phyloP scores from a whole-genome alignment of 2,797 vertebrate species.

The Sebastes itinus region DNA sequence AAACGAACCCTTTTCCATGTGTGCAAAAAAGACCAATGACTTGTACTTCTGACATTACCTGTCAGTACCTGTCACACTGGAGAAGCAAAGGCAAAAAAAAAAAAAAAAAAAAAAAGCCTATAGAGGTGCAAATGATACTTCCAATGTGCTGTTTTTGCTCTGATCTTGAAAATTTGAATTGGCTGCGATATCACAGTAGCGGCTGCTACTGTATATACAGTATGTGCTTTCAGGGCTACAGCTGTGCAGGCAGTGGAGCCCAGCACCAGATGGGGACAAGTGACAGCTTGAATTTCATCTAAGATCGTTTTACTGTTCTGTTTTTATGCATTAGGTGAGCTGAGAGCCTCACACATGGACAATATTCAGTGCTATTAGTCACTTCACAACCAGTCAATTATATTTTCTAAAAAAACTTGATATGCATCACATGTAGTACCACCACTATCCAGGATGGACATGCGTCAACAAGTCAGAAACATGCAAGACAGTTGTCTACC shows the following conservation, averaged over 20 bases:
- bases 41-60: background rate
- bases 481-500: background rate
- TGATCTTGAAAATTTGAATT: background rate
- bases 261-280: slow-evolving; percentile 4
- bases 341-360: background rate
- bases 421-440: background rate
- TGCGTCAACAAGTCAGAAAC: background rate
- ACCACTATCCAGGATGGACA: background rate
- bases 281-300: slow-evolving; percentile 16
- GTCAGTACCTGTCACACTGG: background rate
- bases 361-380: background rate
- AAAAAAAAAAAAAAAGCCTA: too few relatives aligned
- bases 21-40: background rate
- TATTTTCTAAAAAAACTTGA: background rate
- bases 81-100: background rate
- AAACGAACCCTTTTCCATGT: background rate
- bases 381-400: background rate
- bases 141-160: background rate
- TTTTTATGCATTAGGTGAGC: background rate
- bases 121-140: background rate
- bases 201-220: background rate
- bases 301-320: background rate
- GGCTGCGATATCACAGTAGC: background rate
- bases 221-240: slow-evolving; percentile 10
- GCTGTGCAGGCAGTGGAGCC: background rate